Evolutionary conservation across 2,113 vertebrate species (phyloP), one percentile per base, ranked within the genome.

Genomic region (Megalops atlanticus): DNA sequence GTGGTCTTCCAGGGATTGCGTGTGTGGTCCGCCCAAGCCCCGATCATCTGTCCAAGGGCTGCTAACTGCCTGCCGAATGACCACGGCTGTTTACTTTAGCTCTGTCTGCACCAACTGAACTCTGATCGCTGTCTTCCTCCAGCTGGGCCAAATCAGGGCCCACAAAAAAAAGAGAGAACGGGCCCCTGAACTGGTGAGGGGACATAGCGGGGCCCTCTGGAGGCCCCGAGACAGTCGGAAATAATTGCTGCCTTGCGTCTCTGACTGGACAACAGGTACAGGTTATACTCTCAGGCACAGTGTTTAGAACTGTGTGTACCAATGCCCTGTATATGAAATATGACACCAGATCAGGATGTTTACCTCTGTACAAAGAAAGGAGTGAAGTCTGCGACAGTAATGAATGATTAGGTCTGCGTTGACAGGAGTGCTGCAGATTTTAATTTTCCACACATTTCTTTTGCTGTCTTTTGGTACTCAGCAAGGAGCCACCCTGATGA

Each of bases 41-140:
- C 86, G 95, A 93, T 98, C 98, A 98, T 98, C 97, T 97, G 97
- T 98, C 96, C 97, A 92, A 91, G 94, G 96, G 95, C 96, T 95
- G 96, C 97, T 97, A 94, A 95, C 96, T 95, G 97, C 96, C 96
- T 96, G 96, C 96, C 92, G 94, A 95, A 95, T 96, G 97, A 96
- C 97, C 97, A 95, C 93, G 94, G 84, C 92, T 99, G 98, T 99
- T 99, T 99, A 99, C 97, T 97, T 98, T 97, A 98, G 95, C 95
- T 96, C 96, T 96, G 96, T 99, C 97, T 97, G 96, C 98, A 96
- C 95, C 95, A 91, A 92, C 95, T 94, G 95, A 95, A 92, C 94
- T 95, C 95, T 89, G 95, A 95, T 95, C 91, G 91, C 95, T 94
- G 95, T 95, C 95, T 96, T 96, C 95, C 94, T 96, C 96, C 97